Conservation (phyloP, 2,113 vertebrate species). For the Archocentrus centrarchus region DNA sequence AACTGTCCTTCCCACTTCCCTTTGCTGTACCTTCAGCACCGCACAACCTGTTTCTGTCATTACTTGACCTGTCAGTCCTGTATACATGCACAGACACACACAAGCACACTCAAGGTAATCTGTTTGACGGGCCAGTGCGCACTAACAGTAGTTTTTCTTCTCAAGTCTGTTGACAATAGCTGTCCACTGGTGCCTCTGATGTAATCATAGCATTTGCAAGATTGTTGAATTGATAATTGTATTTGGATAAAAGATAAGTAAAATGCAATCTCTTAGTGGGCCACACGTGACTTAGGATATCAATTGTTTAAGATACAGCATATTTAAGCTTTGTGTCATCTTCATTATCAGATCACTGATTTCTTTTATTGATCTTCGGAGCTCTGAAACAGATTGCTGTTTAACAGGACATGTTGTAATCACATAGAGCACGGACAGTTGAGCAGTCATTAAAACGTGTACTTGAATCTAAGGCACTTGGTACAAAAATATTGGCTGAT, state of each 20-base stretch:
- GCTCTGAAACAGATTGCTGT: background rate
- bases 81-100: background rate
- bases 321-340: background rate
- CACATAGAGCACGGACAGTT: background rate
- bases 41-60: constrained; percentile 50
- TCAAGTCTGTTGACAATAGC: constrained; percentile 1
- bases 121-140: background rate
- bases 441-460: background rate
- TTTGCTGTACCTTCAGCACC: constrained; percentile 7
- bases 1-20: background rate
- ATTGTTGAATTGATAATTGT: background rate
- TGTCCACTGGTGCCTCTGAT: background rate
- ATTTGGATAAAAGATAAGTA: background rate
- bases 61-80: constrained; percentile 14
- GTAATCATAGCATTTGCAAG: background rate
- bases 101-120: constrained; percentile 19
- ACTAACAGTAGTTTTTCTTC: background rate
- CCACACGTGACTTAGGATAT: background rate
- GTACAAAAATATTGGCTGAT: background rate
- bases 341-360: background rate
- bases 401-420: background rate
- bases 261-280: background rate
- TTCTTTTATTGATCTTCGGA: background rate
- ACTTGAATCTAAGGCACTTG: background rate
- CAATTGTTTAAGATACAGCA: background rate